Evolutionary conservation across 2,113 vertebrate species (phyloP).

Genomic region (Callopanchax toddi): DNA sequence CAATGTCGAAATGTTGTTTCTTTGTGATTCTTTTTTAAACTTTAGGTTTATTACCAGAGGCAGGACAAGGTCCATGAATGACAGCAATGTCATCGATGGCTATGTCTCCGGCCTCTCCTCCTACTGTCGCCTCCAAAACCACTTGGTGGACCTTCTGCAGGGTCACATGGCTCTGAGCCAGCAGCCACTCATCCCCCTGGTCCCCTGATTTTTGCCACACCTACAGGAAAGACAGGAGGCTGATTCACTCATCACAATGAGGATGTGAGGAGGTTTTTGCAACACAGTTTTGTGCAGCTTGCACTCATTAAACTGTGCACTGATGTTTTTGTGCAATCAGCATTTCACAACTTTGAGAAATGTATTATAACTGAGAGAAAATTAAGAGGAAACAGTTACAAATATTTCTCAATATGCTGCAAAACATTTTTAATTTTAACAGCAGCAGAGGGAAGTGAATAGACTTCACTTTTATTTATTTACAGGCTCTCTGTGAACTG

Average conservation of each 20-base stretch:
- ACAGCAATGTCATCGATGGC: slow-evolving; percentile 77
- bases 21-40: background rate
- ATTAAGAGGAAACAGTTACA: slow-evolving; percentile 4
- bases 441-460: slow-evolving; percentile 46
- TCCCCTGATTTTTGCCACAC: slow-evolving; percentile 77
- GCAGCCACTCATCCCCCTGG: slow-evolving; percentile 73
- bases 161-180: slow-evolving; percentile 68
- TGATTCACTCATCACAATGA: slow-evolving; percentile 66
- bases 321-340: slow-evolving; percentile 58
- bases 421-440: slow-evolving; percentile 14
- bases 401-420: slow-evolving; percentile 57
- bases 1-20: background rate
- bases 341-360: slow-evolving; percentile 64
- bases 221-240: slow-evolving; percentile 68
- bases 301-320: slow-evolving; percentile 30
- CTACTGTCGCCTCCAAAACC: slow-evolving; percentile 74
- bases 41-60: slow-evolving; percentile 64
- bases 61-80: slow-evolving; percentile 59
- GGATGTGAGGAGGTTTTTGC: slow-evolving; percentile 72
- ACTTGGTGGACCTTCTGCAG: slow-evolving; percentile 70
- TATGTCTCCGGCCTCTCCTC: slow-evolving; percentile 76
- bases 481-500: background rate
- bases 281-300: slow-evolving; percentile 50
- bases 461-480: slow-evolving; percentile 2
- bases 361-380: slow-evolving; percentile 38